Evolutionary conservation across 2,888 invertebrate genomes (phyloP).

Genomic region (Apomyelois bistriatella): DNA sequence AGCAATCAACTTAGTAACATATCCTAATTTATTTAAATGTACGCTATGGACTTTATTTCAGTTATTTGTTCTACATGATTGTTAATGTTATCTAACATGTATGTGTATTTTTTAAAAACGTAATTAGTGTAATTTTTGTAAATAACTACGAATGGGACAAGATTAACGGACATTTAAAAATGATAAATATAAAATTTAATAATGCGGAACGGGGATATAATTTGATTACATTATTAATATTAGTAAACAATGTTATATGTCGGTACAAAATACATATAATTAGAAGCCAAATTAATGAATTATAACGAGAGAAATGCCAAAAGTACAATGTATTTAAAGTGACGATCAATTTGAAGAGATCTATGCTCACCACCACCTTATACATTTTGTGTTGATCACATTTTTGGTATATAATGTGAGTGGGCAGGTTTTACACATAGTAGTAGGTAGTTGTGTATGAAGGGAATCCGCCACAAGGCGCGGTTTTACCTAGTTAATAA

Average conservation of each 20-base stretch:
- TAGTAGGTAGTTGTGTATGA: constrained; percentile 23
- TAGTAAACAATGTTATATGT: constrained; percentile 14
- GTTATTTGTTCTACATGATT: constrained; percentile 50
- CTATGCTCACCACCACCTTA: not conserved
- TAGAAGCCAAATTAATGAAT: constrained; percentile 24
- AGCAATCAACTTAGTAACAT: constrained; percentile 24
- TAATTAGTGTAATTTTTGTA: constrained; percentile 39
- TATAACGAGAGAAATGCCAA: constrained; percentile 15
- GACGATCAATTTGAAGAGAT: constrained; percentile 20
- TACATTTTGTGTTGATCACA: not conserved
- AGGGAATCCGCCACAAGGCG: constrained; percentile 11
- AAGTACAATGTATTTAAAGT: constrained; percentile 21
- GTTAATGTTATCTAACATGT: constrained; percentile 51
- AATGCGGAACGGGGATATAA: constrained; percentile 28
- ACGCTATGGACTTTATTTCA: constrained; percentile 43
- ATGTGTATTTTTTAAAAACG: constrained; percentile 31
- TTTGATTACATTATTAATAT: too few species aligned
- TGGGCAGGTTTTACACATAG: constrained; percentile 15
- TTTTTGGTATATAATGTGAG: not conserved
- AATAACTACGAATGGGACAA: constrained; percentile 39
- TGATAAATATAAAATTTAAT: constrained; percentile 29
- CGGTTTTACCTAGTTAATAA: constrained; percentile 8
- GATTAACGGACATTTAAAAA: constrained; percentile 51
- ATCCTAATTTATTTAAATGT: constrained; percentile 42
- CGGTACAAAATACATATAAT: constrained; percentile 18